Percentiles rank a stretch among this genome's conserved stretches.
Conservation (phyloP, 2,797 vertebrate species). For the Parotocinclus haroldoi region DNA sequence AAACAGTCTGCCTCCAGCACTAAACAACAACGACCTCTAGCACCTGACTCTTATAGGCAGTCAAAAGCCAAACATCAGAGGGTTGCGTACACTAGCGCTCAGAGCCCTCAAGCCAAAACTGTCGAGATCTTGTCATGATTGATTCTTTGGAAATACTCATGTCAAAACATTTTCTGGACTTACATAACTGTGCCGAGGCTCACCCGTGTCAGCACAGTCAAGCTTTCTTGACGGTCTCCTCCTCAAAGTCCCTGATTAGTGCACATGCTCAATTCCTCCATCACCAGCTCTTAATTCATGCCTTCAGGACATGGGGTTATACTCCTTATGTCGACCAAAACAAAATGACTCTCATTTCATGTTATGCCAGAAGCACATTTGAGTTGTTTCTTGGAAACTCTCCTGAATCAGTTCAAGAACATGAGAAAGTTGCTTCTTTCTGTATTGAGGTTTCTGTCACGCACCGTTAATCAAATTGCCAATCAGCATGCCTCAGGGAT, state of each 20-base stretch:
- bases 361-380: background rate
- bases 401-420: conserved; percentile 14
- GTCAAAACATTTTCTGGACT: conserved; percentile 38
- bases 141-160: conserved; percentile 29
- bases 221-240: conserved; percentile 1
- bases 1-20: conserved; percentile 19
- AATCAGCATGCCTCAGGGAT: too few species aligned
- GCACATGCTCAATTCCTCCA: background rate
- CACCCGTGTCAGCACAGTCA: conserved; percentile 5
- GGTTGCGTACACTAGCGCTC: background rate
- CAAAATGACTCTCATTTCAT: background rate
- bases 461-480: too few species aligned
- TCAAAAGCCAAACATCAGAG: conserved; percentile 13
- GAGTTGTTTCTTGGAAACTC: conserved; percentile 11
- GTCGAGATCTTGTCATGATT: conserved; percentile 31
- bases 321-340: conserved; percentile 2
- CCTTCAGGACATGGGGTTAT: background rate
- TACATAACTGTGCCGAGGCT: conserved; percentile 25
- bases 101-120: conserved; percentile 3
- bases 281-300: background rate
- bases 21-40: conserved; percentile 2
- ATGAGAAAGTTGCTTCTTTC: background rate
- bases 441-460: background rate
- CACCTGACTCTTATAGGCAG: conserved; percentile 20
- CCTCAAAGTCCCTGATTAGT: background rate